Evolutionary conservation across 2,888 invertebrate genomes (phyloP).

Genomic region (Pomacea canaliculata): DNA sequence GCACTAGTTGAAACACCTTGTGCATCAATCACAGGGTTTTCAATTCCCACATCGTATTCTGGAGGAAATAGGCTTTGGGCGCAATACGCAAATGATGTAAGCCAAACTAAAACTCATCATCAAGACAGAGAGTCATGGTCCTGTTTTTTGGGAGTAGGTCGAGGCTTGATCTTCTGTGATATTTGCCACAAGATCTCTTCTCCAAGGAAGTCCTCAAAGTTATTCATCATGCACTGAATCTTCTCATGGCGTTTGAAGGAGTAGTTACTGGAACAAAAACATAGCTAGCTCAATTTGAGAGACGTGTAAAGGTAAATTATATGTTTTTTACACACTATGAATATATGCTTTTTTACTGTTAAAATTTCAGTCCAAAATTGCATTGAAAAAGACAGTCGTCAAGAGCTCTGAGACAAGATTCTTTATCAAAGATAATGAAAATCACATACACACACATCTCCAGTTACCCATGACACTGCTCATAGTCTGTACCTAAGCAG

Average conservation of each 20-base stretch:
- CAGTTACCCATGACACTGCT: too few species aligned
- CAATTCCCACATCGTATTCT: not conserved
- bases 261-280: slow-evolving; percentile 70
- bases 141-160: slow-evolving; percentile 62
- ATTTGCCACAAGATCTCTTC: slow-evolving; percentile 99
- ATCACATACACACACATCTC: too few species aligned
- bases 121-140: slow-evolving; percentile 21
- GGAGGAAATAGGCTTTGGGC: not conserved
- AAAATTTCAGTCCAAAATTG: not conserved
- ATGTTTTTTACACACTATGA: not conserved
- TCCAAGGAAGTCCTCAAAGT: slow-evolving; percentile 93
- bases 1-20: too few species aligned
- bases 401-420: too few species aligned
- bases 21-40: not conserved
- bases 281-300: not conserved
- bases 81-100: too few species aligned
- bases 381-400: too few species aligned
- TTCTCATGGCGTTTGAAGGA: slow-evolving; percentile 92
- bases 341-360: not conserved
- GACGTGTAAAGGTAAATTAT: not conserved
- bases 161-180: slow-evolving; percentile 95
- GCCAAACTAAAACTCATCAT: not conserved
- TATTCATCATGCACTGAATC: slow-evolving; percentile 94
- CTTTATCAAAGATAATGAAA: too few species aligned
- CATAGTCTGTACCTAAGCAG: too few species aligned